Conservation (phyloP, 2,797 vertebrate genomes). For the Chloroceryle amazona region DNA sequence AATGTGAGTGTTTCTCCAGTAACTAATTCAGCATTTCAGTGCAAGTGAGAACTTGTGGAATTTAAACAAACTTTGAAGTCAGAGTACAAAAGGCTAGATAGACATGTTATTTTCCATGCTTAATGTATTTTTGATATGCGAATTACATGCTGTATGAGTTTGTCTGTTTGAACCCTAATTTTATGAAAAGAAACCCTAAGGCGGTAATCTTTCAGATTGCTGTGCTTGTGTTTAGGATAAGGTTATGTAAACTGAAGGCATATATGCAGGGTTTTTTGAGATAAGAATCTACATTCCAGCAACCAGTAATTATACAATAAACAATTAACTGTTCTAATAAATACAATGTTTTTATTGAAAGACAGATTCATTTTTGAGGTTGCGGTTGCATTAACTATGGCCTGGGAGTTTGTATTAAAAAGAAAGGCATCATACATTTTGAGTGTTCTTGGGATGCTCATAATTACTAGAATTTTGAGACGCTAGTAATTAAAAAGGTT, state of each 20-base stretch:
- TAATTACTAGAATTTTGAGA: not conserved
- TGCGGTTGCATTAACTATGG: constrained; percentile 15
- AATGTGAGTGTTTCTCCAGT: not conserved
- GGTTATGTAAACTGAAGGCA: constrained; percentile 47
- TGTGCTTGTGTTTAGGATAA: constrained; percentile 36
- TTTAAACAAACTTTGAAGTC: not conserved
- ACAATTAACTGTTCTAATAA: constrained; percentile 64
- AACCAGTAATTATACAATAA: constrained; percentile 71
- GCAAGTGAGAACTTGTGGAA: not conserved
- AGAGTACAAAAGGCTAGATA: not conserved
- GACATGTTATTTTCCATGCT: not conserved
- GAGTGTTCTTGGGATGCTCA: not conserved
- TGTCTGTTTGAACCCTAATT: not conserved
- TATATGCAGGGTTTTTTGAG: constrained; percentile 20
- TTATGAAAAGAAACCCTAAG: constrained; percentile 38
- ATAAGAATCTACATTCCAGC: constrained; percentile 72
- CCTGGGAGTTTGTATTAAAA: not conserved
- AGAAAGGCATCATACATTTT: fast-evolving
- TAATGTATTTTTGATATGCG: not conserved
- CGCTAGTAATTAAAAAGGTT: not conserved
- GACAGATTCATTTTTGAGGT: constrained; percentile 42
- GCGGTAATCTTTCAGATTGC: constrained; percentile 28
- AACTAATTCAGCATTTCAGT: not conserved
- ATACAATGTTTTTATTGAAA: constrained; percentile 50
- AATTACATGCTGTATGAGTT: not conserved